Percentiles rank a stretch among this genome's conserved stretches.
These are phyloP conservation scores for Prunella fulvescens DNA, from an alignment of 2,113 vertebrate genomes.

Conservation along the genomic window DNA sequence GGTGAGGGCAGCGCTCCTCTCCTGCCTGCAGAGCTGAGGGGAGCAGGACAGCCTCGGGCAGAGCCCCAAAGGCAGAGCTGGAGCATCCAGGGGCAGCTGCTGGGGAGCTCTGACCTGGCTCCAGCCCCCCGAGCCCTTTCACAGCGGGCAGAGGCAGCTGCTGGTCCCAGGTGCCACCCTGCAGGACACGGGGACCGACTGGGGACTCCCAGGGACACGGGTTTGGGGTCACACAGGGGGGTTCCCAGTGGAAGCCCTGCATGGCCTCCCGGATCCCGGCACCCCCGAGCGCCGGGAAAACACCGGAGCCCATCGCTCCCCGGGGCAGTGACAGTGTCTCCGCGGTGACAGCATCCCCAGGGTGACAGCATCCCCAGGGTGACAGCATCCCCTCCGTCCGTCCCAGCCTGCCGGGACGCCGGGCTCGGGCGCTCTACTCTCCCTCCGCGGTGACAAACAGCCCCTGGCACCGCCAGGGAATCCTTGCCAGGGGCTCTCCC, in stretches of 20 bases:
- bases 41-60: background rate
- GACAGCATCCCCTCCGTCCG: background rate
- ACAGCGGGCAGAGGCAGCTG: background rate
- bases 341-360: conserved; percentile 19
- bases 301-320: background rate
- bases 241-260: background rate
- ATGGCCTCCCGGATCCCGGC: background rate
- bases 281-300: background rate
- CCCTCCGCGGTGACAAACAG: background rate
- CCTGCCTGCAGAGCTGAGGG: background rate
- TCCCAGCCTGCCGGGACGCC: background rate
- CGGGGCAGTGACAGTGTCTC: conserved; percentile 25
- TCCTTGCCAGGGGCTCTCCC: background rate
- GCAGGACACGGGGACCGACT: background rate
- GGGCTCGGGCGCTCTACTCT: background rate
- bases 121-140: too few species aligned
- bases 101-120: background rate
- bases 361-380: conserved; percentile 33
- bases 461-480: background rate
- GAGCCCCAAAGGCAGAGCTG: background rate
- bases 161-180: background rate
- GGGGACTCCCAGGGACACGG: background rate
- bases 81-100: rapidly evolving
- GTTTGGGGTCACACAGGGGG: background rate
- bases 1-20: background rate